Base-by-base conservation (phyloP, 2,113 vertebrate species). In the Pipa parva region DNA sequence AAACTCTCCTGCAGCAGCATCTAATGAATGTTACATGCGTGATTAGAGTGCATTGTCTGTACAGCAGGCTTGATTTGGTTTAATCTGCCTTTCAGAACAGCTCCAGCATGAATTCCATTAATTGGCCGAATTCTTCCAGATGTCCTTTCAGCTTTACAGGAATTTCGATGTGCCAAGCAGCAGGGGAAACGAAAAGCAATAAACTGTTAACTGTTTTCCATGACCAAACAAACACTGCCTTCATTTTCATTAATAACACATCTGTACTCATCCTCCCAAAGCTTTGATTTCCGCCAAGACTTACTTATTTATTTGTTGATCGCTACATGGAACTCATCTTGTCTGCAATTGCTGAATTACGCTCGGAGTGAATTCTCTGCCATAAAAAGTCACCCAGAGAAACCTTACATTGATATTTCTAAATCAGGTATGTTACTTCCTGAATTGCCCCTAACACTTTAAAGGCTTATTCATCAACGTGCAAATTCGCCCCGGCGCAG, bases 111-210 rank as follows among this genome's bases (percentile, higher is more conserved):
- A 88, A 85, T 89, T 84, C 81, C 81, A 88, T 89, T 90, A 90
- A 91, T 90, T 89, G 87, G 84, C 84, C 86, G 87, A 89, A 90
- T 90, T 90, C 90, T 90, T 89, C 85, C 88, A 90, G 89, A 91
- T 90, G 88, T 88, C 88, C 88, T 87, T 89, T 89, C 87, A 87
- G 83, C 84, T 88, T 88, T 90, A 87, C 86, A 88, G 87, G 89
- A 89, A 90, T 91, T 91, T 90, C 85, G 87, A 85, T 90, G 85
- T 85, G 72, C 81, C n/a, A 81, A 89, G 82, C 86, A 88, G 86
- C 87, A 84, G 87, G 87, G 76, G 83, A 76, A 85, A 80, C 76
- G 84, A 76, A 81, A 87, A 88, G 89, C 89, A 89, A 89, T 90
- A 87, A 88, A 84, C 81, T 21, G 75, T 88, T 88, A 86, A 87